A percentile compares a stretch with the other conserved stretches of the same genome.
These are phyloP conservation scores for Anastrepha ludens DNA, from an alignment of 1,140 invertebrate genomes.

Conservation along the genomic window DNA sequence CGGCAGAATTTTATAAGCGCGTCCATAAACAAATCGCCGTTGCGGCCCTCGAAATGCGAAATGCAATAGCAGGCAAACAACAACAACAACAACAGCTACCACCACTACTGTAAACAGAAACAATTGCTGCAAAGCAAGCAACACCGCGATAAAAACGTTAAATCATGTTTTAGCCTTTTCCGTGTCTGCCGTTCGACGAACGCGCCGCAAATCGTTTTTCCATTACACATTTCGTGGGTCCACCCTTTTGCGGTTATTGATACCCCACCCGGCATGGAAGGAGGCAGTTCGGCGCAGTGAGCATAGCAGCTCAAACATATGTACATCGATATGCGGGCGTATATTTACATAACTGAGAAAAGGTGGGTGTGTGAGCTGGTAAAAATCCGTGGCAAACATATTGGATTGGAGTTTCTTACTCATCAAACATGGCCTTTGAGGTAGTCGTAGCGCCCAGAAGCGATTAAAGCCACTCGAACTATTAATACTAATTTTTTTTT, in stretches of 20 bases:
- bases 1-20: not conserved
- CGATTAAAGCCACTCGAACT: too few relatives aligned
- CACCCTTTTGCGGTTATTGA: slow-evolving; percentile 74
- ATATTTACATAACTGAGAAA: not conserved
- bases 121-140: not conserved
- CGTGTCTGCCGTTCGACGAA: not conserved
- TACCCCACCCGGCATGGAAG: slow-evolving; percentile 64
- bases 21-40: slow-evolving; percentile 30
- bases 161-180: slow-evolving; percentile 17
- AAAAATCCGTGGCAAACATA: slow-evolving; percentile 8
- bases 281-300: not conserved
- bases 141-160: not conserved
- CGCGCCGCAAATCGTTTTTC: not conserved
- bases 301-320: not conserved
- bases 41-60: slow-evolving; percentile 21
- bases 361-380: not conserved
- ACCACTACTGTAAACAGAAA: slow-evolving; percentile 17
- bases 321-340: not conserved
- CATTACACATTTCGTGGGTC: slow-evolving; percentile 60
- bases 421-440: not conserved
- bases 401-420: not conserved
- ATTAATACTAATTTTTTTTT: not conserved
- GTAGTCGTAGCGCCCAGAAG: not conserved
- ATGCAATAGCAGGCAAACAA: not conserved
- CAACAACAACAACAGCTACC: not conserved